Evolutionary conservation across 2,113 vertebrate genomes (phyloP), one percentile per base, ranked within the genome.

Genomic region (Orcinus orca): DNA sequence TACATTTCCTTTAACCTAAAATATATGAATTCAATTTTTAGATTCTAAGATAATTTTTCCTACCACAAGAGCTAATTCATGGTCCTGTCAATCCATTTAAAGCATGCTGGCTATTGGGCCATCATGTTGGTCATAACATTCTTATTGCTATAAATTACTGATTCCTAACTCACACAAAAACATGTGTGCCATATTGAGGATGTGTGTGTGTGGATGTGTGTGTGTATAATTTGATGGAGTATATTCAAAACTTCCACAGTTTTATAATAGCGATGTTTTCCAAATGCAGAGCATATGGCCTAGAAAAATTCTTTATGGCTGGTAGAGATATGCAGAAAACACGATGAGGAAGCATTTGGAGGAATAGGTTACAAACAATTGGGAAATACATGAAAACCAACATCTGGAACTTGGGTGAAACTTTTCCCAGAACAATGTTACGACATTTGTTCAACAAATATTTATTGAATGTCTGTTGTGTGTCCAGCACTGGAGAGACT

Each of bases 381-480:
- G 58, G 87, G 68, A 82, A 97, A 81, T 38, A 63, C 50, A 44
- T 0, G 0, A 90, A 88, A 88, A 38, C 21, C 13, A 44, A 93
- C 91, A 86, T 91, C 85, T 95, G 79, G 79, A 92, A 88, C 60
- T 74, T 55, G 70, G 53, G 23, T 80, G 53, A 73, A 87, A 41
- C 23, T 44, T 92, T 95, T 92, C 53, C 85, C 68, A 93, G 73
- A 89, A 83, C 31, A 81, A 10, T 44, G 36, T 88, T 76, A 58
- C 2, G 11, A 20, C 41, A 67, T 91, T 70, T 89, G 68, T 79
- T 95, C 77, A 84, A 58, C 53, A 90, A 79, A 88, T 89, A 77
- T 76, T 95, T 92, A 60, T 55, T 73, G 55, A 88, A 53, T 65
- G 38, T 63, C 60, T 95, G 41, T 47, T 91, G 17, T 29, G 13